Evolutionary conservation across 2,113 vertebrate species (phyloP), one percentile per base, ranked within the genome.

Genomic region (Bubo blakistoni): DNA sequence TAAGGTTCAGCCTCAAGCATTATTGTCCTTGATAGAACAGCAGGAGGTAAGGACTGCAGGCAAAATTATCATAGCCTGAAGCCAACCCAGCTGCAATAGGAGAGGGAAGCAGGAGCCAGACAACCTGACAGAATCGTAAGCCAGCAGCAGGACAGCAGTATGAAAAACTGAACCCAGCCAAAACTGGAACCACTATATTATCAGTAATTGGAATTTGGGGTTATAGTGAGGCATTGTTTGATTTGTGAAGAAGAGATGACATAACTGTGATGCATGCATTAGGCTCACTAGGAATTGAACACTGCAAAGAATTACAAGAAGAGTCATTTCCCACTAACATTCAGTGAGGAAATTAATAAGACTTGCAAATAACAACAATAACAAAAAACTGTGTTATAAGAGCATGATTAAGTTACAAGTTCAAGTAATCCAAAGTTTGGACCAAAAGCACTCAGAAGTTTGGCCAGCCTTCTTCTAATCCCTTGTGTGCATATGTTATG

Each of bases 11-110:
- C 91, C 87, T 95, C 76, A 89, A 87, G 82, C 90, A 55, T 74
- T 94, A 73, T 81, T 95, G 85, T 91, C 96, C 90, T 94, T 92
- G 83, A 86, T 85, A 81, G 77, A 97, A 87, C 86, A 96, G 83
- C 83, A 95, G 86, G 79, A 90, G 86, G 62, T 73, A 89, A 93
- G 57, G 49, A 83, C 94, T 89, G 46, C 85, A 81, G 96, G 94
- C 90, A 94, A 93, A 92, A 94, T 95, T 61, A 73, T 81, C 85
- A 66, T 90, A 90, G 94, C 93, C 94, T 86, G 92, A 93, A 97
- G 94, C 88, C 94, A 96, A 69, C 51, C 69, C 87, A 95, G 94
- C 86, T 96, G 94, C 92, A 97, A 92, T 62, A 90, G 81, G 63
- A 95, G 92, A 87, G 84, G 27, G 42, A 92, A 90, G 49, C 70